Evolutionary conservation across 2,888 invertebrate species (phyloP).

Genomic region (Apoda limacodes): DNA sequence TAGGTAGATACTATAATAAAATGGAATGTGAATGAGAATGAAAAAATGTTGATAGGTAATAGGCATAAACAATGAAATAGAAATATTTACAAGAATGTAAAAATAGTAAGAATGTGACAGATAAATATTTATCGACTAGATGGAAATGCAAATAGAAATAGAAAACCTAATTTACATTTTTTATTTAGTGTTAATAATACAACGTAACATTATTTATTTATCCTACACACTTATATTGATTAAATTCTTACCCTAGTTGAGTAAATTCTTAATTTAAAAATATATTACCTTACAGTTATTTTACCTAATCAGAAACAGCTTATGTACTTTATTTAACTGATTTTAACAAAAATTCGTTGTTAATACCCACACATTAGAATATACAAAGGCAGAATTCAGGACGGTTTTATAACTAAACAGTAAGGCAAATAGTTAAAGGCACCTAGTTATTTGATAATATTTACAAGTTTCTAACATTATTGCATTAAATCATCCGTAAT

Average conservation of each 20-base stretch:
- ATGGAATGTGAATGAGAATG: too few relatives aligned
- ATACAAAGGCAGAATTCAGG: slow-evolving; percentile 50
- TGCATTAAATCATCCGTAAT: too few relatives aligned
- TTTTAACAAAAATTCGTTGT: slow-evolving; percentile 57
- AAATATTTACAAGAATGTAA: slow-evolving; percentile 20
- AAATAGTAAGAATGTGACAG: slow-evolving; percentile 22
- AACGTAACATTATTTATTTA: too few relatives aligned
- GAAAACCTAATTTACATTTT: too few relatives aligned
- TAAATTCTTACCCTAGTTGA: too few relatives aligned
- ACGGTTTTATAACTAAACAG: slow-evolving; percentile 48
- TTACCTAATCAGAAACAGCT: too few relatives aligned
- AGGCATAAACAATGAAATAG: slow-evolving; percentile 16
- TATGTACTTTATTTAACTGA: too few relatives aligned
- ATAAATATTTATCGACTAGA: slow-evolving; percentile 38
- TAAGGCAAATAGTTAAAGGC: slow-evolving; percentile 62
- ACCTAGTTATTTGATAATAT: slow-evolving; percentile 29
- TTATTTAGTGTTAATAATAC: too few relatives aligned
- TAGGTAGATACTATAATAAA: too few relatives aligned
- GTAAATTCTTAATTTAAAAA: slow-evolving; percentile 9
- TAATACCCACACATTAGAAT: slow-evolving; percentile 39
- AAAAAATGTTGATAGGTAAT: slow-evolving; percentile 17
- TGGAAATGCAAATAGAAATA: slow-evolving; percentile 45
- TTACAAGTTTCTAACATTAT: too few relatives aligned
- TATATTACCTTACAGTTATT: too few relatives aligned
- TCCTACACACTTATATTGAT: too few relatives aligned